Evolutionary conservation across 2,113 vertebrate species (phyloP), one percentile per base, ranked within the genome.

Genomic region (Bos indicus): DNA sequence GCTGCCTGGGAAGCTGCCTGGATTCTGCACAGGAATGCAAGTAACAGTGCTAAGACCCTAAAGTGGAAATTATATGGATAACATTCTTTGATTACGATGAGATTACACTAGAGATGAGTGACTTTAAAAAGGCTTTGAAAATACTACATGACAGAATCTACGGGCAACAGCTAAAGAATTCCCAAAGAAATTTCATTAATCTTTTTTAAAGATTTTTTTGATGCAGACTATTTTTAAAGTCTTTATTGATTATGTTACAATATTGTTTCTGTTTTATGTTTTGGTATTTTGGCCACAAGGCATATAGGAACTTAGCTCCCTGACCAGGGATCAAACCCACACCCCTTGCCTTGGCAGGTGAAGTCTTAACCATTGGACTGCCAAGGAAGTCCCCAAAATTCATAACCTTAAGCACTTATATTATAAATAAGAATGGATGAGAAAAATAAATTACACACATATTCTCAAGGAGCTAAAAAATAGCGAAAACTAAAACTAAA

Each of bases 391-490:
- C 71, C 71, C 71, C 25, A 26, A 93, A 91, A 88, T 25, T 93
- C 26, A 60, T 78, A 64, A 64, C 88, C 91, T 84, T 71, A 92
- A 86, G 57, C 52, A 60, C 7, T 78, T 87, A 90, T 43, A 2
- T 78, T 87, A 90, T 56, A 91, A 96, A 74, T 92, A 95, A 95
- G 52, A 83, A 95, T 67, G 17, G 67, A 40, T 60, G 48, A 78
- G 40, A 77, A 26, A 90, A 95, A 89, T 25, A 3, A 81, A 89
- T 60, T 59, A 84, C 4, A 62, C 4, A 43, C 13, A 64, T 13
- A 64, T 78, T 90, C 33, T 84, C 40, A 64, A 92, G 17, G 57
- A 54, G 52, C 91, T 91, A 91, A 84, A 81, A 80, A 91, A 77
- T 78, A 57, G 71, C 5, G 1, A 74, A 51, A 91, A 80, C 21